Evolutionary conservation across 2,888 invertebrate species (phyloP).

Genomic region (Pyralis farinalis): DNA sequence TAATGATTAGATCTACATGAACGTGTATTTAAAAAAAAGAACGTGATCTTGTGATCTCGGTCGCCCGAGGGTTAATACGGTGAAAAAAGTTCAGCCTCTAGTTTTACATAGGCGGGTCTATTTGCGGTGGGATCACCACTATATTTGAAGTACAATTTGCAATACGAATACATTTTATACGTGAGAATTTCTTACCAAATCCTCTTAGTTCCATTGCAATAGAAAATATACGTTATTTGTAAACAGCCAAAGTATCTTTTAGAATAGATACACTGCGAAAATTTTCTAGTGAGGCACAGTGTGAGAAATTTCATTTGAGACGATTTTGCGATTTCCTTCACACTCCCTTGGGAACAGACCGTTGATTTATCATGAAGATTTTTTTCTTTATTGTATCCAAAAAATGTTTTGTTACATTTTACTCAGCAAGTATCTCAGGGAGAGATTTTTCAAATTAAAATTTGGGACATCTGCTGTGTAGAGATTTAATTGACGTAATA

Average conservation of each 20-base stretch:
- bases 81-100: too few species aligned
- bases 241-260: constrained; percentile 20
- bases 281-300: constrained; percentile 48
- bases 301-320: constrained; percentile 77
- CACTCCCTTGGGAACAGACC: constrained; percentile 49
- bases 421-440: too few species aligned
- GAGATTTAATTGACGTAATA: too few species aligned
- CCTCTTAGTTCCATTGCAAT: constrained; percentile 11
- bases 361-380: constrained; percentile 65
- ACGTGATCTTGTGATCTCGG: too few species aligned
- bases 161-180: constrained; percentile 61
- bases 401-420: too few species aligned
- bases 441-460: too few species aligned
- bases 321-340: constrained; percentile 65
- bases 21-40: too few species aligned
- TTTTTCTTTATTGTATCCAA: too few species aligned
- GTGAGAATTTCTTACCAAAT: constrained; percentile 43
- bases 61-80: too few species aligned
- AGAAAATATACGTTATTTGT: constrained; percentile 22
- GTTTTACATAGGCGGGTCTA: too few species aligned
- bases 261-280: constrained; percentile 14
- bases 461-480: too few species aligned
- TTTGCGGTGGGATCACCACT: constrained; percentile 25
- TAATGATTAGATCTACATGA: too few species aligned
- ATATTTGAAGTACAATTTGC: constrained; percentile 66